Evolutionary conservation across 2,113 vertebrate genomes (phyloP).

Genomic region (Erinaceus europaeus): DNA sequence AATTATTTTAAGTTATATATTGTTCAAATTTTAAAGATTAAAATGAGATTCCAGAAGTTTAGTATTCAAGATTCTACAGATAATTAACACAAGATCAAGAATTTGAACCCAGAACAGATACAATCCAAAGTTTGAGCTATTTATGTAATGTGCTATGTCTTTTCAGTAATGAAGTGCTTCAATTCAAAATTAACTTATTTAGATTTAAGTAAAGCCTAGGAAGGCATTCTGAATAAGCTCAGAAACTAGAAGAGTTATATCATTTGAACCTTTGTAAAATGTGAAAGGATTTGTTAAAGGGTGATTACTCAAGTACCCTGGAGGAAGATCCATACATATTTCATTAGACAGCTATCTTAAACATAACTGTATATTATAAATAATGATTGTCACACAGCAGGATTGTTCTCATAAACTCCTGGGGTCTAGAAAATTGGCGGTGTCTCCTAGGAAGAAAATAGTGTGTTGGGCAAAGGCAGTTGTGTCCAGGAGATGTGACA

Average conservation of each 20-base stretch:
- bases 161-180: not conserved
- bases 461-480: not conserved
- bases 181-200: not conserved
- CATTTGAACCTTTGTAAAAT: not conserved
- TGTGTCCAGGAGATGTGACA: not conserved
- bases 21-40: not conserved
- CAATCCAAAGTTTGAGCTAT: not conserved
- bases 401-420: not conserved
- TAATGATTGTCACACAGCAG: not conserved
- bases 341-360: slow-evolving; percentile 48
- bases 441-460: not conserved
- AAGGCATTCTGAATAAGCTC: not conserved
- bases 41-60: not conserved
- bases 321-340: slow-evolving; percentile 19
- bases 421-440: not conserved
- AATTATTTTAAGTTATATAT: not conserved
- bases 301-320: not conserved
- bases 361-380: not conserved
- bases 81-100: not conserved
- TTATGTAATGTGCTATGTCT: not conserved
- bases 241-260: not conserved
- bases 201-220: not conserved
- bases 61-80: not conserved
- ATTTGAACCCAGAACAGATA: not conserved
- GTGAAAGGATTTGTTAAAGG: not conserved